These are phyloP conservation scores for Scolanthus callimorphus DNA, from an alignment of 92 coral and sea anemone genomes.

Conservation along the genomic window DNA sequence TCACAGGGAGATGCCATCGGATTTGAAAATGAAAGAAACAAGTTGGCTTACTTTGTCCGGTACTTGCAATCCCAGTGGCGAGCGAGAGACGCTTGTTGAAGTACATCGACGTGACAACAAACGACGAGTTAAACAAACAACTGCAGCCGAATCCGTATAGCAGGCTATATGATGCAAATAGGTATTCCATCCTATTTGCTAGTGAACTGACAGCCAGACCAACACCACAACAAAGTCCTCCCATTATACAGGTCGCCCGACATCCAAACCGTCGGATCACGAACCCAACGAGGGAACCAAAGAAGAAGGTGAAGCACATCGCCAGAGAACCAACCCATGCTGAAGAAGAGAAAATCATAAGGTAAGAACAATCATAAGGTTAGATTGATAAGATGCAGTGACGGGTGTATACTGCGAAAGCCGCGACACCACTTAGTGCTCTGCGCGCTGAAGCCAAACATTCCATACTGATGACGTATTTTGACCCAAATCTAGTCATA, in stretches of 20 bases:
- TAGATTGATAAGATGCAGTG: too few relatives aligned
- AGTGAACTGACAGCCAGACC: slow-evolving; percentile 43
- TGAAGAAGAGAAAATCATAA: not conserved
- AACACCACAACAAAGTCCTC: slow-evolving; percentile 22
- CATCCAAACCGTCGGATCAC: slow-evolving; percentile 41
- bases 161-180: slow-evolving; percentile 20
- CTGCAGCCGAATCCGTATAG: slow-evolving; percentile 40
- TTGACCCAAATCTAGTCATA: too few relatives aligned
- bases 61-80: slow-evolving; percentile 12
- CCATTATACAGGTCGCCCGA: slow-evolving; percentile 27
- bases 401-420: too few relatives aligned
- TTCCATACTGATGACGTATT: too few relatives aligned
- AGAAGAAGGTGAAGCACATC: slow-evolving; percentile 29
- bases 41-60: slow-evolving; percentile 13
- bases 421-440: too few relatives aligned
- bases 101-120: slow-evolving; percentile 23
- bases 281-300: slow-evolving; percentile 37
- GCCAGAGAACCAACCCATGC: slow-evolving; percentile 64
- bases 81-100: slow-evolving; percentile 19
- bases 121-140: slow-evolving; percentile 20
- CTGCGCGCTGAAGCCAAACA: too few relatives aligned
- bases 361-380: not conserved
- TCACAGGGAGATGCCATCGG: too few relatives aligned
- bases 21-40: too few relatives aligned
- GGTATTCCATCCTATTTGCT: slow-evolving; percentile 11